A percentile compares a stretch with the other conserved stretches of the same genome.
These are phyloP conservation scores for Pedionomus torquatus DNA, from an alignment of 2,113 vertebrate genomes.

Conservation along the genomic window DNA sequence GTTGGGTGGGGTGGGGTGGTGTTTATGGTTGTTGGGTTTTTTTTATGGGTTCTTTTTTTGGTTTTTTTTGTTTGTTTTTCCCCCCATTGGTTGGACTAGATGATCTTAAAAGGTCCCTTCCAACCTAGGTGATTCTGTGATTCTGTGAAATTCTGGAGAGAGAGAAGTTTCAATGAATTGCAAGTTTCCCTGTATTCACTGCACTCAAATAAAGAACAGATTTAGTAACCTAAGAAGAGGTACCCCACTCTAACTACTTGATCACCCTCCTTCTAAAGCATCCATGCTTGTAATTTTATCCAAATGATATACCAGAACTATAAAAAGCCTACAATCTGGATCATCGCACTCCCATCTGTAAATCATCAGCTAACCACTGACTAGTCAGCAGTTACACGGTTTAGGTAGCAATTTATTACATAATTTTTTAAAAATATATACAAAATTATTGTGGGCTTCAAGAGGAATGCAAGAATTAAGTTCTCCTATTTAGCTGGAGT, in stretches of 20 bases:
- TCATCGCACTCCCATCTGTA: constrained; percentile 37
- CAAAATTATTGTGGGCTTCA: constrained; percentile 14
- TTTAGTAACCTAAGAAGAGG: not conserved
- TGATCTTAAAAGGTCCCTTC: no score
- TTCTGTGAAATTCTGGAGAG: not conserved
- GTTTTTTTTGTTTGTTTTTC: no score
- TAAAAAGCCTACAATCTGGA: constrained; percentile 39
- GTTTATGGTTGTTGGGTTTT: no score
- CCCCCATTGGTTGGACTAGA: no score
- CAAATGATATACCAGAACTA: constrained; percentile 51
- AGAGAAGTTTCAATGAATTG: not conserved
- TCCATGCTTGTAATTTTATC: not conserved
- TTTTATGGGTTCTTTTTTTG: no score
- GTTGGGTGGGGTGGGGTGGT: no score
- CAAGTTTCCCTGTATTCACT: not conserved
- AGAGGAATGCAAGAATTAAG: not conserved
- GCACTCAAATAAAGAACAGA: not conserved
- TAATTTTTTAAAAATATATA: not conserved
- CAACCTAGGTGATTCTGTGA: no score
- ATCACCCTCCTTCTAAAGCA: not conserved
- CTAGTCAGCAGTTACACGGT: constrained; percentile 48
- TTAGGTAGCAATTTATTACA: constrained; percentile 54
- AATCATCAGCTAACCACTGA: constrained; percentile 54
- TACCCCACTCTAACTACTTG: not conserved
- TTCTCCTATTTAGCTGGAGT: not conserved